Percentiles rank a stretch among this genome's conserved stretches.
Conservation (phyloP, 1,140 invertebrate genomes). For the Drosophila hydei region DNA sequence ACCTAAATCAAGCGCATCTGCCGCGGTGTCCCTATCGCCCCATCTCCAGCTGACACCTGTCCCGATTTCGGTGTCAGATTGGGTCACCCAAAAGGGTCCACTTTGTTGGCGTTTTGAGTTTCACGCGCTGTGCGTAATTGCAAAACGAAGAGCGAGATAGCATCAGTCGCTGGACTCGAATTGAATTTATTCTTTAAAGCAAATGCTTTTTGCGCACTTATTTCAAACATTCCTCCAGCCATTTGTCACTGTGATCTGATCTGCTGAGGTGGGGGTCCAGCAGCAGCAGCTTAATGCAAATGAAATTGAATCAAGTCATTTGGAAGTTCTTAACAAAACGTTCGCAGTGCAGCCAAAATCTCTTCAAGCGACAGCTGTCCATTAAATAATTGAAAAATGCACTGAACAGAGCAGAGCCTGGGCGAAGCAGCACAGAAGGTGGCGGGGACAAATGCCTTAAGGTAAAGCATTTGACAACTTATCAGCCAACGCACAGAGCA, state of each 20-base stretch:
- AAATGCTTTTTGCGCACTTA: slow-evolving; percentile 48
- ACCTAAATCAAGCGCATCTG: slow-evolving; percentile 68
- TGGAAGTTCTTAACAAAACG: slow-evolving; percentile 48
- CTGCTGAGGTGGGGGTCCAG: slow-evolving; percentile 10
- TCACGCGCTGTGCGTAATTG: slow-evolving; percentile 38
- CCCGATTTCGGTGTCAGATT: slow-evolving; percentile 48
- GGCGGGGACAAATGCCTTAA: slow-evolving; percentile 23
- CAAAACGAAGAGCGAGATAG: slow-evolving; percentile 26
- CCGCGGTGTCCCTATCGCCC: slow-evolving; percentile 2
- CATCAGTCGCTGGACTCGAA: slow-evolving; percentile 10
- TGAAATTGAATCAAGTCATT: slow-evolving; percentile 54
- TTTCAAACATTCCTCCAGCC: slow-evolving; percentile 17
- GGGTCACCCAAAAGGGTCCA: slow-evolving; percentile 32
- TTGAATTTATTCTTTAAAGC: slow-evolving; percentile 19
- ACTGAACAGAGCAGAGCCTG: slow-evolving; percentile 13
- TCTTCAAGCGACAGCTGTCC: slow-evolving; percentile 22
- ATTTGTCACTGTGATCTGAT: slow-evolving; percentile 56
- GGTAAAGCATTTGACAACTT: slow-evolving; percentile 40
- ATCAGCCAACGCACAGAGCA: slow-evolving; percentile 23
- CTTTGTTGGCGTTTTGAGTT: slow-evolving; percentile 33
- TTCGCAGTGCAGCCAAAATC: slow-evolving; percentile 35
- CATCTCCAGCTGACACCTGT: slow-evolving; percentile 65
- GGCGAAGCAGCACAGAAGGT: background rate
- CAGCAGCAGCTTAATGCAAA: slow-evolving; percentile 41
- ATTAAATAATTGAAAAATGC: slow-evolving; percentile 73